Percentiles rank a stretch among this genome's conserved stretches.
Conservation (phyloP, 2,888 invertebrate genomes). For the Apodemia duryi region DNA sequence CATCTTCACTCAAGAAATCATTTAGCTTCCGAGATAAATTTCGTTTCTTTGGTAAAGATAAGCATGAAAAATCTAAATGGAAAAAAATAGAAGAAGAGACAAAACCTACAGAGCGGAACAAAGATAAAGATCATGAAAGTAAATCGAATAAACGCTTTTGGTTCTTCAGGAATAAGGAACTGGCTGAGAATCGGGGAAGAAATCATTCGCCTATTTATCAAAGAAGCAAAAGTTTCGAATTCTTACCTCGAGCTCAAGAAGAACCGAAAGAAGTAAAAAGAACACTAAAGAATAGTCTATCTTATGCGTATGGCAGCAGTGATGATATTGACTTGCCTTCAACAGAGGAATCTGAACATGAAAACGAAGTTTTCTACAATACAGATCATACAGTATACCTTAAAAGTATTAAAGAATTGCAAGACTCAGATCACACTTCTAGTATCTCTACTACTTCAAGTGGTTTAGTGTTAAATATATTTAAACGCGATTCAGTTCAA, state of each 20-base stretch:
- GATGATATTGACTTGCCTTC: constrained; percentile 59
- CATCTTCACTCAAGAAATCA: constrained; percentile 59
- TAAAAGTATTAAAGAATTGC: constrained; percentile 59
- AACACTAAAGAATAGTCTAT: constrained; percentile 44
- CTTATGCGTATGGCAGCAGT: constrained; percentile 54
- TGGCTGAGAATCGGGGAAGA: constrained; percentile 43
- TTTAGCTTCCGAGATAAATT: constrained; percentile 69
- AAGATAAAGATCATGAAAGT: constrained; percentile 42
- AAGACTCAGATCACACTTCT: constrained; percentile 52
- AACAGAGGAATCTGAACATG: constrained; percentile 60
- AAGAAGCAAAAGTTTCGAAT: constrained; percentile 71
- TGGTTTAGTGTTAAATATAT: constrained; percentile 50
- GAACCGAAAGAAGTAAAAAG: constrained; percentile 39
- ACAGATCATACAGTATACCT: constrained; percentile 55
- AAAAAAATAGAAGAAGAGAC: constrained; percentile 52
- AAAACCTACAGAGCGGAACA: constrained; percentile 5
- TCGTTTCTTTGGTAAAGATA: constrained; percentile 58
- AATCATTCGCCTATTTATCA: constrained; percentile 49
- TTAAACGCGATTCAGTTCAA: constrained; percentile 58
- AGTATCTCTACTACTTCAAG: constrained; percentile 59
- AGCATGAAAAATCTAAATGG: constrained; percentile 46
- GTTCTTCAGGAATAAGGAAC: constrained; percentile 62
- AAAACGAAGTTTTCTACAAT: constrained; percentile 59
- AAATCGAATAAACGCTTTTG: constrained; percentile 64
- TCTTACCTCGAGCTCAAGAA: constrained; percentile 57